These are phyloP conservation scores for Piaya cayana DNA, from an alignment of 2,113 vertebrate species.

Conservation along the genomic window DNA sequence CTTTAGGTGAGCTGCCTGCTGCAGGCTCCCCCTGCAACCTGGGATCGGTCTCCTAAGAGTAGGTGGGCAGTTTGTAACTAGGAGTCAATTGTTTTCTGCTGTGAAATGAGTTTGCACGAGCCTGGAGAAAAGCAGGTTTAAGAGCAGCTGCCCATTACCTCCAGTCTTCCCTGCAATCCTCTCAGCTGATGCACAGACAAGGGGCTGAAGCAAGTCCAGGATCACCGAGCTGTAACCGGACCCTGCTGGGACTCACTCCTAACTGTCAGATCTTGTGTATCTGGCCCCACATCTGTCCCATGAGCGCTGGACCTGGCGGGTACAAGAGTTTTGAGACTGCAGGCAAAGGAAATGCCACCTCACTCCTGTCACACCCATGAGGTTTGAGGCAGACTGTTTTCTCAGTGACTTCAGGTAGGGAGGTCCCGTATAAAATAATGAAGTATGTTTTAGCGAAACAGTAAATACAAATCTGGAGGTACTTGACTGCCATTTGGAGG, in stretches of 20 bases:
- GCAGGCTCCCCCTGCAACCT: accelerated
- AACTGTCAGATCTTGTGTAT: no score
- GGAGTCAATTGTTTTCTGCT: neutral
- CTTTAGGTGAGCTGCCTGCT: neutral
- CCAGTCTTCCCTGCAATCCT: neutral
- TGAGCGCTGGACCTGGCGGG: accelerated
- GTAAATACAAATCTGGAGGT: neutral
- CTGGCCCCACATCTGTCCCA: neutral
- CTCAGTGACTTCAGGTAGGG: neutral
- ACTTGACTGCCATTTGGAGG: neutral
- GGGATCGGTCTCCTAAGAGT: accelerated
- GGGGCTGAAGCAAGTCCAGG: accelerated
- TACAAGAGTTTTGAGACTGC: neutral
- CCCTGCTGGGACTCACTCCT: neutral
- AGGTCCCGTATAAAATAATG: neutral
- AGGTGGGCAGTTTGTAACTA: neutral
- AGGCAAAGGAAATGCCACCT: accelerated
- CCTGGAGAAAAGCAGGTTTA: neutral
- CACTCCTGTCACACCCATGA: accelerated
- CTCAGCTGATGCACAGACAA: neutral
- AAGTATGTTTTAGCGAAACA: neutral
- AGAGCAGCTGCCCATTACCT: neutral
- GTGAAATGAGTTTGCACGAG: neutral
- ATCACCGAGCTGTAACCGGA: no score
- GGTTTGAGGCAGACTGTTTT: accelerated